Base-by-base conservation (phyloP, 2,888 invertebrate genomes). In the Drosophila greeni region DNA sequence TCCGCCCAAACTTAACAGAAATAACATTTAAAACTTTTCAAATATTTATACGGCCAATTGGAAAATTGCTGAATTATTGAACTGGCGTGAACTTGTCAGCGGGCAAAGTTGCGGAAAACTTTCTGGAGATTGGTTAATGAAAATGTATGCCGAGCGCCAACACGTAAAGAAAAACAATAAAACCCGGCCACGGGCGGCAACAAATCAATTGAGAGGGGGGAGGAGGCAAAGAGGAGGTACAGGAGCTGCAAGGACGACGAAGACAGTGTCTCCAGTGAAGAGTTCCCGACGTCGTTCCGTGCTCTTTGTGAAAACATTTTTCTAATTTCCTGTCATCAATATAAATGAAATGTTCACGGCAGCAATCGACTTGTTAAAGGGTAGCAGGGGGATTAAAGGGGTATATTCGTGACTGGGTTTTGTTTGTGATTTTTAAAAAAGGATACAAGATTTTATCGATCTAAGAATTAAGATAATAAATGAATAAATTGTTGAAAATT, bases 261-360 rank as follows among this genome's bases (percentile, higher is more conserved):
- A 26, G 37, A 47, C 60, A 47, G 39, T 60, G 20, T 40, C 61
- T 60, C 33, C 18, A 29, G 36, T 18, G 45, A 60, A 60, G 59
- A 59, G 59, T 52, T 43, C 52, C 33, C 23, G 26, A 34, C 48
- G 14, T 34, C 36, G 66, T 45, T 37, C n/a, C 64, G 68, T 66
- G 73, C 58, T 75, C 66, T 71, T 70, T 73, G 75, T 73, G 77
- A 74, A 80, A 80, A 76, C 73, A 75, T 82, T 84, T 82, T 84
- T 81, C 83, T 81, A 84, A 81, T 81, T 84, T 81, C 84, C 81
- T 84, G 84, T 84, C 81, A 81, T 84, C 81, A 76, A 84, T 84
- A 80, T 77, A 80, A 81, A 81, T 84, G 84, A 84, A 82, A 76
- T 73, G 81, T 72, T 73, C 61, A 69, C 64, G 52, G 47, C 39